Evolutionary conservation across 2,113 vertebrate genomes (phyloP).

Genomic region (Dasyurus viverrinus): DNA sequence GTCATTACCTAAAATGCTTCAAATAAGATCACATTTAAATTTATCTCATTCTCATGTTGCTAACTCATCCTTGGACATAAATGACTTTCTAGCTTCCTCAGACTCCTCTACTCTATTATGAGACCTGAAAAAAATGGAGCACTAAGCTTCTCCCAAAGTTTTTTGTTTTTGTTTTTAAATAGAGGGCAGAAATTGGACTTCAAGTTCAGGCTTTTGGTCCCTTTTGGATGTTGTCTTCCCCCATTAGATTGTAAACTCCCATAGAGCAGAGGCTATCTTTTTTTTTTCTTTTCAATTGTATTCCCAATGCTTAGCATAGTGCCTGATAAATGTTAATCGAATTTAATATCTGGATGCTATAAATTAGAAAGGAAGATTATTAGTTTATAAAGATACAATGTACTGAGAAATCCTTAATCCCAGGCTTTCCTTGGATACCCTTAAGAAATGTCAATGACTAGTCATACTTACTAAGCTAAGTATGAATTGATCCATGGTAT

Average conservation of each 20-base stretch:
- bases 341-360: background rate
- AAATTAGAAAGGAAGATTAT: conserved; percentile 25
- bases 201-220: background rate
- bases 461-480: background rate
- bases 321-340: background rate
- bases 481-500: background rate
- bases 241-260: background rate
- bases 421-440: conserved; percentile 1
- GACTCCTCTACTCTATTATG: background rate
- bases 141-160: background rate
- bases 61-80: background rate
- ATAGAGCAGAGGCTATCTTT: background rate
- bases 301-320: background rate
- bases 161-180: background rate
- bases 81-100: background rate
- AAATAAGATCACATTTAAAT: background rate
- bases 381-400: conserved; percentile 29
- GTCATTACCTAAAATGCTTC: conserved; percentile 14
- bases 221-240: background rate
- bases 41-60: background rate
- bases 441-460: background rate
- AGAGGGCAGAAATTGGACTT: background rate
- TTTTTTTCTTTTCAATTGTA: background rate
- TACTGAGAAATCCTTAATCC: conserved; percentile 17
- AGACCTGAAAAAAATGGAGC: background rate